Base-by-base conservation (phyloP, 2,113 vertebrate genomes). In the Albula glossodonta region DNA sequence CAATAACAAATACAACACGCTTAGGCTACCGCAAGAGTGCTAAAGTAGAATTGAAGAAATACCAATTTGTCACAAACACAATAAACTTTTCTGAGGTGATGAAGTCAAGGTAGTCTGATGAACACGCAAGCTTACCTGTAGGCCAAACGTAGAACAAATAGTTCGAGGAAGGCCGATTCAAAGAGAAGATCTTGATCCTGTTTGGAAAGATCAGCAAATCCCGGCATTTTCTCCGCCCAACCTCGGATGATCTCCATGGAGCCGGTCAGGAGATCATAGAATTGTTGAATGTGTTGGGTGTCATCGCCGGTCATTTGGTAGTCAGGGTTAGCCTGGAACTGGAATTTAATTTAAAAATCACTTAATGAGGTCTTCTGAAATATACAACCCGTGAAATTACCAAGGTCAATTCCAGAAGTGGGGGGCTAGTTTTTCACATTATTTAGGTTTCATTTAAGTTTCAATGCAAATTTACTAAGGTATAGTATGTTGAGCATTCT, bases 161-260 rank as follows among this genome's bases (percentile, higher is more conserved):
- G 97, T 94, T 99, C 98, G 87, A 99, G 95, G 94, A 99, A 99
- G 89, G 98, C 98, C 0, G 98, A 99, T 86, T 99, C 98, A 22
- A 99, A 99, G 85, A 99, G 98, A 86, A 99, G 95, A 90, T 99
- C 98, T 86, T 99, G 98, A 90, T 99, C 98, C 0, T 96, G 96
- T 88, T 98, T 99, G 12, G 96, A 96, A 9, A 99, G 95, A 41
- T 99, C 98, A 11, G 95, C 95, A 80, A 99, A 99, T 66, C 97
- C 96, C 0, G 98, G 98, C 70, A 99, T 99, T 91, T 99, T 99
- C 86, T 99, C 98, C 0, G 98, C 98, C 98, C 98, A 99, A 4
- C 97, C 97, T 83, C 98, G 96, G 94, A 99, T 99, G 94, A 99
- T 99, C 96, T 99, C 98, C 98, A 99, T 99, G 95, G 98, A 99